Percentiles rank a stretch among this genome's conserved stretches.
These are phyloP conservation scores for Calidris pugnax DNA, from an alignment of 2,113 vertebrate genomes.

Conservation along the genomic window DNA sequence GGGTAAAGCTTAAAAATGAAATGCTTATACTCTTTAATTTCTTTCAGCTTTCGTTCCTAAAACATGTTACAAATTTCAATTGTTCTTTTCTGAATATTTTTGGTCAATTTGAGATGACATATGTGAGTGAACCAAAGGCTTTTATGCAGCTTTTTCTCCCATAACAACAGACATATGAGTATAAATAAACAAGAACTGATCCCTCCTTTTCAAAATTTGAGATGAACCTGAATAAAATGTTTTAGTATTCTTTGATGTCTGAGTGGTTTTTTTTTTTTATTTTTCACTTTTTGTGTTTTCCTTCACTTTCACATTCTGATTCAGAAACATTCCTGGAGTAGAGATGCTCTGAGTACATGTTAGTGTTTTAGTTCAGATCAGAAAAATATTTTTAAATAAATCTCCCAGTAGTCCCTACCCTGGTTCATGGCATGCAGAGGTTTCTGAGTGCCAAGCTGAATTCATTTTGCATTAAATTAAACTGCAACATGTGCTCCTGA, in stretches of 20 bases:
- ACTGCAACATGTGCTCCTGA: neutral
- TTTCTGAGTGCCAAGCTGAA: neutral
- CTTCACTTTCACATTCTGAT: neutral
- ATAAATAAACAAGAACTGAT: neutral
- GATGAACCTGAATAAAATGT: neutral
- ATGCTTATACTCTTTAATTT: neutral
- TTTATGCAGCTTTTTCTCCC: neutral
- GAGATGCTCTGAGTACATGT: fast-evolving
- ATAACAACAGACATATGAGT: neutral
- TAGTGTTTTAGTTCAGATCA: neutral
- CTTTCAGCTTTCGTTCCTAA: neutral
- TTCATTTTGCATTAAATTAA: neutral
- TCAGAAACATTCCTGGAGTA: neutral
- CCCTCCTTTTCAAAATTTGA: neutral
- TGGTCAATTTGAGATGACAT: neutral
- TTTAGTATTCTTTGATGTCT: neutral
- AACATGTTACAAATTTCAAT: neutral
- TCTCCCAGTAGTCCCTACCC: neutral
- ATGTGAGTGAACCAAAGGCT: neutral
- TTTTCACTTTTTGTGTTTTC: neutral
- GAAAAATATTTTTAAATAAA: neutral
- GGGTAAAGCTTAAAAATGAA: neutral
- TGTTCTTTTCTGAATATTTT: neutral
- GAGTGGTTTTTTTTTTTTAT: neutral
- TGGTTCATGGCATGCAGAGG: neutral